Base-by-base conservation (phyloP, 2,113 vertebrate genomes). In the Salvelinus sp. region DNA sequence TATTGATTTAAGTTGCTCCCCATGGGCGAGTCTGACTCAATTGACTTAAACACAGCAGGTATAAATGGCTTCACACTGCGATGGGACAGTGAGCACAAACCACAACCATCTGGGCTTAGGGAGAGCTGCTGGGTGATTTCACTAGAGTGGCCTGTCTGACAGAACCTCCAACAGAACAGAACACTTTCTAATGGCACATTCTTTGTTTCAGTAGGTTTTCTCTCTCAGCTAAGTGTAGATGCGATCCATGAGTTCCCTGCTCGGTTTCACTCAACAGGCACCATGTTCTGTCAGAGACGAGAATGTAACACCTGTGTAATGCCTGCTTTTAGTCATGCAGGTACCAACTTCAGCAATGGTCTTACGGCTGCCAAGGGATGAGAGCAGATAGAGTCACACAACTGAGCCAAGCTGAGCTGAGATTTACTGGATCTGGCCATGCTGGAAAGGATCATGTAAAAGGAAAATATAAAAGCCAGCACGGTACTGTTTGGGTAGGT, bases 231-330 rank as follows among this genome's bases (percentile, higher is more conserved):
- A 38, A 28, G 38, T 75, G 73, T 75, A 57, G 69, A 77, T 12
- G 67, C 16, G 70, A 33, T 30, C 50, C 57, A n/a, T 47, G 12
- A 38, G 50, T 54, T 64, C 57, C 30, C 74, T 65, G 10, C 63
- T 27, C 63, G 7, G 22, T 22, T 65, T 23, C 10, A 25, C 27
- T 23, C 54, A 1, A 28, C 57, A 57, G 50, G 64, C 64, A 66
- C 23, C 57, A 66, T 70, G 69, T 75, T 70, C 69, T 72, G 69
- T 82, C 70, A 78, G 57, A 27, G 73, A 27, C 63, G 70, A 28
- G 9, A 60, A 38, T 79, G 76, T 72, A 63, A 74, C 71, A 48
- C 74, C 54, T 74, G 67, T 71, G 70, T 74, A 82, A 82, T 74
- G 71, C 74, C 71, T 64, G 74, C 77, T 74, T 76, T 58, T 60